Percentiles rank a stretch among this genome's conserved stretches.
Evolutionary conservation across 2,888 invertebrate species (phyloP).

Genomic region (Eucriotettix oculatus): DNA sequence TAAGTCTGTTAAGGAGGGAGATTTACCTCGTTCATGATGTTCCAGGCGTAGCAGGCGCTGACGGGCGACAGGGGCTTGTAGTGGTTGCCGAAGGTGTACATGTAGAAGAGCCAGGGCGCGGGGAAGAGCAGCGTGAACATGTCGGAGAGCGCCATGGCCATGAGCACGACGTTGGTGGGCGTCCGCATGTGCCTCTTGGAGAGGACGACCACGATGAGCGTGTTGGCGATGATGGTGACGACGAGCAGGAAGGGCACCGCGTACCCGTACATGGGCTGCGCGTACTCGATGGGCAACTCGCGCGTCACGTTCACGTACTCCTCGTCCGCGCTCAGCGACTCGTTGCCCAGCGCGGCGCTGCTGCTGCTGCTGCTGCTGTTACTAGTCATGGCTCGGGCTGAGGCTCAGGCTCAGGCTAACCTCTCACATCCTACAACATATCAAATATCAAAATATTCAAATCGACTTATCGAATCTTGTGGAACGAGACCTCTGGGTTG

Average conservation of each 20-base stretch:
- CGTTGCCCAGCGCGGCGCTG: too few relatives aligned
- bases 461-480: too few relatives aligned
- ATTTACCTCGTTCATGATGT: slow-evolving; percentile 57
- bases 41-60: slow-evolving; percentile 62
- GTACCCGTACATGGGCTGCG: slow-evolving; percentile 57
- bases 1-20: too few relatives aligned
- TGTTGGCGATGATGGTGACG: slow-evolving; percentile 79
- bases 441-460: too few relatives aligned
- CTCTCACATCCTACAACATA: too few relatives aligned
- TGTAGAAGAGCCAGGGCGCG: slow-evolving; percentile 79
- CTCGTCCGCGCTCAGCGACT: too few relatives aligned
- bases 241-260: slow-evolving; percentile 71
- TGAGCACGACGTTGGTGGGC: slow-evolving; percentile 79
- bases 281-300: slow-evolving; percentile 45
- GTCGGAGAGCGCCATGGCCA: slow-evolving; percentile 93
- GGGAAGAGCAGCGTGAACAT: slow-evolving; percentile 84
- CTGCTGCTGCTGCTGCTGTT: too few relatives aligned
- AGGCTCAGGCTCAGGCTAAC: too few relatives aligned
- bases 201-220: slow-evolving; percentile 76
- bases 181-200: slow-evolving; percentile 82
- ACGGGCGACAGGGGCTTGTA: slow-evolving; percentile 61
- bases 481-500: too few relatives aligned
- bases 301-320: slow-evolving; percentile 40
- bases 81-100: slow-evolving; percentile 81
- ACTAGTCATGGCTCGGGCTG: too few relatives aligned